Conservation (phyloP, 2,797 vertebrate species). For the Nasua narica region DNA sequence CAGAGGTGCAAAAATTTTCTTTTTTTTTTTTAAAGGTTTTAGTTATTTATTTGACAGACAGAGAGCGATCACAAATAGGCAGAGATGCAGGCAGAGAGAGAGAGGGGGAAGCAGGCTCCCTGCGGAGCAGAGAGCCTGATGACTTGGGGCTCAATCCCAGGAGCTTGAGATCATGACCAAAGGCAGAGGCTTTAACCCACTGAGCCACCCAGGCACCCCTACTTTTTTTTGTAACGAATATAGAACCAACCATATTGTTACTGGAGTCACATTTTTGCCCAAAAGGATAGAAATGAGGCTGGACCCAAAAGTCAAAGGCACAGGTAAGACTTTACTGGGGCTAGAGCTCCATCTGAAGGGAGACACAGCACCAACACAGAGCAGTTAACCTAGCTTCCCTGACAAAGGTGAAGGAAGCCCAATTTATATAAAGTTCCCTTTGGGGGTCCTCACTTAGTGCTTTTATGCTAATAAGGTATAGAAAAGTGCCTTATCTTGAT, state of each 20-base stretch:
- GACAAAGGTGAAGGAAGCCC: background rate
- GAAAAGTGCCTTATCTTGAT: background rate
- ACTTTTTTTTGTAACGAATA: background rate
- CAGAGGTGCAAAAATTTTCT: background rate
- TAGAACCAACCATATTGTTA: background rate
- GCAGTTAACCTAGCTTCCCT: background rate
- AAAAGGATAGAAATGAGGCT: background rate
- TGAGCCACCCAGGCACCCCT: no score
- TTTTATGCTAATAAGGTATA: background rate
- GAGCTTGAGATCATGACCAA: no score
- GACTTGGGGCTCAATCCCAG: no score
- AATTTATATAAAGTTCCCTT: background rate
- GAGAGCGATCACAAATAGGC: no score
- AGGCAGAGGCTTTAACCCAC: no score
- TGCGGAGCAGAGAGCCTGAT: no score
- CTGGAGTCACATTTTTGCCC: background rate
- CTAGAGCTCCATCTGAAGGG: background rate
- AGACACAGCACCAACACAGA: background rate
- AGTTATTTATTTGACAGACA: no score
- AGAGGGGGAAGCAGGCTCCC: no score
- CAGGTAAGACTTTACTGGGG: background rate
- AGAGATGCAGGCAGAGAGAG: no score
- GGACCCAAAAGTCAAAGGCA: background rate
- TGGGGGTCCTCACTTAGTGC: background rate
- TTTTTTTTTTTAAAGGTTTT: no score